Evolutionary conservation across 2,113 vertebrate species (phyloP).

Genomic region (Burhinus bistriatus): DNA sequence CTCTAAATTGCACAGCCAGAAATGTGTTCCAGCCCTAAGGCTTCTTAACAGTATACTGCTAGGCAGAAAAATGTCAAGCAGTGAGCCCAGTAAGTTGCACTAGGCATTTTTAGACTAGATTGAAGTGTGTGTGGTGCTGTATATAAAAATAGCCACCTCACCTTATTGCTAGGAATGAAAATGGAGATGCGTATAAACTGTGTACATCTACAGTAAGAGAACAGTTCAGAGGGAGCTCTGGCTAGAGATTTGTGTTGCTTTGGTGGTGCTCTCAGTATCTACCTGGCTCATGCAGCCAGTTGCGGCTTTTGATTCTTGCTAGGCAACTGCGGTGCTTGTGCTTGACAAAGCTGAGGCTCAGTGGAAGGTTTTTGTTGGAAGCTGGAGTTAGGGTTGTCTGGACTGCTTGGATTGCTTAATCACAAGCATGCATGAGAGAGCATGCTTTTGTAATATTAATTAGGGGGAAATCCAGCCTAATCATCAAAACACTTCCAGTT

Average conservation of each 20-base stretch:
- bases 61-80: background rate
- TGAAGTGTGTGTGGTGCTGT: background rate
- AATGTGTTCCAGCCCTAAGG: background rate
- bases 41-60: background rate
- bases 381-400: background rate
- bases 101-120: background rate
- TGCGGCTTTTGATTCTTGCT: background rate
- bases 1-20: background rate
- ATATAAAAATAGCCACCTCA: background rate
- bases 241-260: background rate
- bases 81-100: background rate
- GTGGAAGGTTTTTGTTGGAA: background rate
- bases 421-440: background rate
- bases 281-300: background rate
- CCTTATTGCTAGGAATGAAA: background rate
- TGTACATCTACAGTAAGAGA: rapidly evolving
- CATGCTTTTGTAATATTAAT: background rate
- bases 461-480: background rate
- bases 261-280: background rate
- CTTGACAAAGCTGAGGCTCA: background rate
- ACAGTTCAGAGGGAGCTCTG: background rate
- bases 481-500: conserved; percentile 23
- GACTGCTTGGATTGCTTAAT: conserved; percentile 10
- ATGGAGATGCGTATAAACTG: background rate
- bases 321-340: rapidly evolving